Evolutionary conservation across 2,888 invertebrate species (phyloP).

Genomic region (Muscina levida): DNA sequence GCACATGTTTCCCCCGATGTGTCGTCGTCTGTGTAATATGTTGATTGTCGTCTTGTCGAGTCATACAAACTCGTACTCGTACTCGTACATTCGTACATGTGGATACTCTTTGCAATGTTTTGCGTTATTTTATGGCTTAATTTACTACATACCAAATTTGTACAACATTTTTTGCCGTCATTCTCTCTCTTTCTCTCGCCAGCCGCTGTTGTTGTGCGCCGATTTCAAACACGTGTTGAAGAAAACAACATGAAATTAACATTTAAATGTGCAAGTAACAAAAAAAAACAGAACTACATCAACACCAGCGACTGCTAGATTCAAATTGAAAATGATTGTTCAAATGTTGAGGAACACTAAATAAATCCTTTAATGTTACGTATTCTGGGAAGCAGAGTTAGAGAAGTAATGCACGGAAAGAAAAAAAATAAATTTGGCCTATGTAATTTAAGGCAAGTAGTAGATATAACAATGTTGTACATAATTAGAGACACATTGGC

Average conservation of each 20-base stretch:
- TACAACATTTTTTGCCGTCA: conserved; percentile 38
- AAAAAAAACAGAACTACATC: neutral
- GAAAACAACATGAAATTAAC: conserved; percentile 61
- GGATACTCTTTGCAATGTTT: conserved; percentile 52
- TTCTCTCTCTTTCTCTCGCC: conserved; percentile 3
- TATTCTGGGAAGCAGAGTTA: too few species aligned
- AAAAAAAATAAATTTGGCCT: too few species aligned
- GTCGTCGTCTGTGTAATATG: neutral
- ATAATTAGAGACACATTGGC: too few species aligned
- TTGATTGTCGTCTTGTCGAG: too few species aligned
- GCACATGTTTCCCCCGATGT: conserved; percentile 66
- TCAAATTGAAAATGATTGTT: conserved; percentile 22
- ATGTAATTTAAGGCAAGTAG: too few species aligned
- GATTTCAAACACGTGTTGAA: conserved; percentile 61
- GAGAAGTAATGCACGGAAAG: too few species aligned
- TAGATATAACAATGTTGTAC: too few species aligned
- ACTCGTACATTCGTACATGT: neutral
- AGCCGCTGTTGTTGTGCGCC: conserved; percentile 29
- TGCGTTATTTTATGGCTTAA: conserved; percentile 62
- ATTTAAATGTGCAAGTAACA: conserved; percentile 34
- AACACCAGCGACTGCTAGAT: neutral
- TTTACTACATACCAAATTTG: conserved; percentile 64
- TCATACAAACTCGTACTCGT: too few species aligned
- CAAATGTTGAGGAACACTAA: neutral
- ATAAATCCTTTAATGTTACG: conserved; percentile 15